phyloP scores from a whole-genome alignment of 1,140 invertebrate genomes.

The Delia radicum region DNA sequence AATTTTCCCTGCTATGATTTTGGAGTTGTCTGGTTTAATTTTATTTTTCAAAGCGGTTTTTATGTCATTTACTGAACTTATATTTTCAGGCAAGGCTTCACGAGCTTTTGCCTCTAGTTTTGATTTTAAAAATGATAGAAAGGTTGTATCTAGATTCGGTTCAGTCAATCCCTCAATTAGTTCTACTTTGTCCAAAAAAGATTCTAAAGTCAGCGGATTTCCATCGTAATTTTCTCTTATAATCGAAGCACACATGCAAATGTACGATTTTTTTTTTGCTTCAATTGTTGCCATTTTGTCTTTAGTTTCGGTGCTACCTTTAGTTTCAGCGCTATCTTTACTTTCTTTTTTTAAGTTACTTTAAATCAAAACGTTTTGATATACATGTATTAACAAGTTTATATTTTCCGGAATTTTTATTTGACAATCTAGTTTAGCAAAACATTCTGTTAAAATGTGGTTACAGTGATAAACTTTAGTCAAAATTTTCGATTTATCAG shows the following conservation, averaged over 20 bases:
- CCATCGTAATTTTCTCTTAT: too few relatives aligned
- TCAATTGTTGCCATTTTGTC: neutral
- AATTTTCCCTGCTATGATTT: neutral
- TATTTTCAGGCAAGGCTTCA: neutral
- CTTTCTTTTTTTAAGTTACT: too few relatives aligned
- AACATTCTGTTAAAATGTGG: too few relatives aligned
- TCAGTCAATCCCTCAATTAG: neutral
- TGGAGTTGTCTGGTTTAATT: neutral
- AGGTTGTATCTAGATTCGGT: neutral
- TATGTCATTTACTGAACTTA: neutral
- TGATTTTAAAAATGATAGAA: neutral
- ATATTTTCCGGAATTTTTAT: too few relatives aligned
- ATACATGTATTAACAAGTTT: too few relatives aligned
- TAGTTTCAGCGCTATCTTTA: too few relatives aligned
- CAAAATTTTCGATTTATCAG: too few relatives aligned
- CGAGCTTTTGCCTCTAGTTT: neutral
- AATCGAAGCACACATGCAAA: neutral
- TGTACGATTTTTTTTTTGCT: neutral
- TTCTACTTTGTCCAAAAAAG: neutral
- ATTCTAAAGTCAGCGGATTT: neutral
- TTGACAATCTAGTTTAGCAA: too few relatives aligned
- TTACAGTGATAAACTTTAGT: too few relatives aligned
- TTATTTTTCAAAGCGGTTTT: neutral
- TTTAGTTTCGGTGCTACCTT: too few relatives aligned
- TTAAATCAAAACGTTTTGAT: too few relatives aligned